Evolutionary conservation across 2,888 invertebrate species (phyloP).

Genomic region (Amiota minor): DNA sequence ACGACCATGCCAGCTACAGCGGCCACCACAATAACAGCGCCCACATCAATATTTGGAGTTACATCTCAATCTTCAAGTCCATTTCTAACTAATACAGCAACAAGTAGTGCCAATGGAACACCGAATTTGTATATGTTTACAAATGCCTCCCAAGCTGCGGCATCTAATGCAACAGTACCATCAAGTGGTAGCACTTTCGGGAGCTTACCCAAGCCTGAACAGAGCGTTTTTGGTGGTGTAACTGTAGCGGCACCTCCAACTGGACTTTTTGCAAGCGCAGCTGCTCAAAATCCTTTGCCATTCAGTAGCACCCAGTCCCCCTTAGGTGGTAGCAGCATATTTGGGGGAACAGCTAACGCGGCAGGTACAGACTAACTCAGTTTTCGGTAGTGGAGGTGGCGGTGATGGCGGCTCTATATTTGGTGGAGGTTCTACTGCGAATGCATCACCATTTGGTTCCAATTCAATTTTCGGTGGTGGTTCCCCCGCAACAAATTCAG

Average conservation of each 20-base stretch:
- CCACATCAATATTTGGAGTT: constrained; percentile 44
- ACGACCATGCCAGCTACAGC: constrained; percentile 33
- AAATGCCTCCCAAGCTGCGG: not conserved
- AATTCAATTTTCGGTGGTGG: constrained; percentile 60
- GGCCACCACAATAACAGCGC: constrained; percentile 39
- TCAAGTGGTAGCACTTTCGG: constrained; percentile 60
- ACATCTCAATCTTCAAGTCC: constrained; percentile 38
- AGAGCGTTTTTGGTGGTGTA: constrained; percentile 58
- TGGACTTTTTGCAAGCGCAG: constrained; percentile 61
- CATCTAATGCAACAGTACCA: constrained; percentile 27
- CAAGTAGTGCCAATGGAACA: not conserved
- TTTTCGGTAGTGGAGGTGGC: constrained; percentile 39
- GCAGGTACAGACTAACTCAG: constrained; percentile 35
- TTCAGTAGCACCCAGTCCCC: constrained; percentile 46
- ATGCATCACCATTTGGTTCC: constrained; percentile 42
- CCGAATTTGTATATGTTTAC: not conserved
- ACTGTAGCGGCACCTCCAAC: constrained; percentile 45
- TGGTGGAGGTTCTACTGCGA: constrained; percentile 41
- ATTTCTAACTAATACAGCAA: not conserved
- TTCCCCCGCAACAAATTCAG: constrained; percentile 35
- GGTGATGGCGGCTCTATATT: constrained; percentile 53
- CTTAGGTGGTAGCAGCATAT: constrained; percentile 56
- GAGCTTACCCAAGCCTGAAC: constrained; percentile 68
- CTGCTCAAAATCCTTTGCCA: constrained; percentile 50
- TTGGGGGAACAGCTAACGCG: constrained; percentile 46